These are phyloP conservation scores for Tyrophagus putrescentiae DNA, from an alignment of 1,140 invertebrate species.

Conservation along the genomic window DNA sequence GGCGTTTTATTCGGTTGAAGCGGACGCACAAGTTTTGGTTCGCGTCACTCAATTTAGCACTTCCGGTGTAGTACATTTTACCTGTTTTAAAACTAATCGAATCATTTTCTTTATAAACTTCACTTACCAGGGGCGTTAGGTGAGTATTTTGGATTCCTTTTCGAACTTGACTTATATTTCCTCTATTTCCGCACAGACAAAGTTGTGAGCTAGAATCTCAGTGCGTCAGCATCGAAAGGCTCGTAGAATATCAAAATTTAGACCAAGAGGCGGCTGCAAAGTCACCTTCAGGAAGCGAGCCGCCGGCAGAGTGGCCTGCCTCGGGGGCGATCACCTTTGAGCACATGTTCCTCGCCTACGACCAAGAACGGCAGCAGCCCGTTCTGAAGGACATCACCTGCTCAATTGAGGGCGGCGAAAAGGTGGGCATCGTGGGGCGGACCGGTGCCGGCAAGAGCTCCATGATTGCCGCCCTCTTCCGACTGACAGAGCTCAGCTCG, in stretches of 20 bases:
- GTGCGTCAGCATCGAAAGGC: constrained; percentile 66
- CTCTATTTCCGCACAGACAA: too few species aligned
- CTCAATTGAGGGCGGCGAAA: constrained; percentile 35
- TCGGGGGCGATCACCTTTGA: constrained; percentile 48
- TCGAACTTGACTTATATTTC: too few species aligned
- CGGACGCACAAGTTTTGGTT: too few species aligned
- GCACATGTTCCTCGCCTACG: constrained; percentile 49
- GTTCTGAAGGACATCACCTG: constrained; percentile 36
- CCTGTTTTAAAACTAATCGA: too few species aligned
- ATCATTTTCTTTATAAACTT: too few species aligned
- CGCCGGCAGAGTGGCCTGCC: constrained; percentile 51
- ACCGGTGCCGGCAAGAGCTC: constrained; percentile 41
- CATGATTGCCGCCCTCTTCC: constrained; percentile 13
- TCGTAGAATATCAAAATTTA: constrained; percentile 57
- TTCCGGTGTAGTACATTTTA: too few species aligned
- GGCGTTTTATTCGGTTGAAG: too few species aligned
- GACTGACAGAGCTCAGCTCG: constrained; percentile 38
- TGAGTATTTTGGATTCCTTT: too few species aligned
- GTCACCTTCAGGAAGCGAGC: constrained; percentile 34
- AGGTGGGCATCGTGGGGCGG: constrained; percentile 55
- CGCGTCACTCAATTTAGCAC: too few species aligned
- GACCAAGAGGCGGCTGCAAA: constrained; percentile 43
- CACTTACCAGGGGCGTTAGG: too few species aligned
- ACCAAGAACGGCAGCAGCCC: constrained; percentile 34
- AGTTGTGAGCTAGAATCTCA: constrained; percentile 62